Evolutionary conservation across 2,113 vertebrate species (phyloP).

Genomic region (Gasterosteus nipponicus): DNA sequence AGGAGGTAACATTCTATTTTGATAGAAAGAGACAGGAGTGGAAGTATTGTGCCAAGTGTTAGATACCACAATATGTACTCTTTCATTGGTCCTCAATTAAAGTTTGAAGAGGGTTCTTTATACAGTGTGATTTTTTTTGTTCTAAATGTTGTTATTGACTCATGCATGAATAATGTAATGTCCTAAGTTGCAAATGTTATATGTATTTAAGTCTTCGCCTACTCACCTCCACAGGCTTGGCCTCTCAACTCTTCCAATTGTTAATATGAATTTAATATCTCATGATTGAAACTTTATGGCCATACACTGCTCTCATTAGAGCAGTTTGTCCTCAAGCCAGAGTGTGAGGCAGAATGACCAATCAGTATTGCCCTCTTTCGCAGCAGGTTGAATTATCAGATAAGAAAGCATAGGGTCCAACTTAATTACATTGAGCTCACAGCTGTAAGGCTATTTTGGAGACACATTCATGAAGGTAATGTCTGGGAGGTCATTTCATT

Average conservation of each 20-base stretch:
- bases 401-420: slow-evolving; percentile 54
- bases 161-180: background rate
- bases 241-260: slow-evolving; percentile 9
- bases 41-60: background rate
- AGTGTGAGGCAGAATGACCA: slow-evolving; percentile 41
- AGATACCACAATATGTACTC: background rate
- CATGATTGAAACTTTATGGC: slow-evolving; percentile 32
- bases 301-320: slow-evolving; percentile 50
- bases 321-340: slow-evolving; percentile 27
- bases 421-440: slow-evolving; percentile 66
- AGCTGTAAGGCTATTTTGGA: slow-evolving; percentile 52
- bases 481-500: background rate
- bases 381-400: slow-evolving; percentile 66
- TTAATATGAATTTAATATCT: slow-evolving; percentile 56
- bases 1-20: background rate
- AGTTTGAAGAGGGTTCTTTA: background rate
- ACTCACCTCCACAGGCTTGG: background rate
- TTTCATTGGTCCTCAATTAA: background rate
- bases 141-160: background rate
- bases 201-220: background rate
- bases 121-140: background rate
- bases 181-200: background rate
- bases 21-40: background rate
- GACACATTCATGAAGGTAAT: slow-evolving; percentile 45
- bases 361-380: slow-evolving; percentile 26